A percentile compares a stretch with the other conserved stretches of the same genome.
Conservation (phyloP, 2,888 invertebrate genomes). For the Melangyna quadrimaculata region DNA sequence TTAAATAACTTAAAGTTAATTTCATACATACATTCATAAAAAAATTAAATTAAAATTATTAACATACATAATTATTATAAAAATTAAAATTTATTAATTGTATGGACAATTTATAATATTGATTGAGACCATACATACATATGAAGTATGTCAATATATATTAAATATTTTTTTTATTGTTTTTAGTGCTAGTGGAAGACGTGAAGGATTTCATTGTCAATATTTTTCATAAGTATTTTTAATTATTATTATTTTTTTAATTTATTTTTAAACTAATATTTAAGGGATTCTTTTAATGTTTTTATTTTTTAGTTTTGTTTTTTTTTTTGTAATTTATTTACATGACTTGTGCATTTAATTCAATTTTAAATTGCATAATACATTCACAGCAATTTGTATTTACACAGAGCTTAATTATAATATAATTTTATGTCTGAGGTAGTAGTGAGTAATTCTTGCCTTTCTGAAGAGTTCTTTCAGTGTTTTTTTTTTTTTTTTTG, state of each 20-base stretch:
- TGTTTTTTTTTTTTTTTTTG: not conserved
- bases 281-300: conserved; percentile 11
- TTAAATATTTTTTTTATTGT: conserved; percentile 1
- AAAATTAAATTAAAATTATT: conserved; percentile 56
- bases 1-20: conserved; percentile 64
- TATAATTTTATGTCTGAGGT: conserved; percentile 47
- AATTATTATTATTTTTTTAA: not conserved
- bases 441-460: conserved; percentile 36
- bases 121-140: conserved; percentile 66
- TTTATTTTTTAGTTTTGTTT: not conserved
- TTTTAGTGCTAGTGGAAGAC: conserved; percentile 67
- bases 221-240: conserved; percentile 16
- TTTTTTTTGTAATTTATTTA: conserved; percentile 44
- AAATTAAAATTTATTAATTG: not conserved
- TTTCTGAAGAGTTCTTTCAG: conserved; percentile 40
- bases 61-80: conserved; percentile 7
- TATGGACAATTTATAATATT: conserved; percentile 54
- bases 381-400: conserved; percentile 71
- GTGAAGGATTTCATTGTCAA: conserved; percentile 65
- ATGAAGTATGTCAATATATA: conserved; percentile 45
- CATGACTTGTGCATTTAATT: conserved; percentile 72
- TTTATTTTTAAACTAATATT: conserved; percentile 37
- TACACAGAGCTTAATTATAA: conserved; percentile 46
- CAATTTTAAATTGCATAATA: conserved; percentile 70
- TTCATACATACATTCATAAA: conserved; percentile 55